A percentile compares a stretch with the other conserved stretches of the same genome.
Conservation (phyloP, 2,888 invertebrate species). For the Dryococelus australis region DNA sequence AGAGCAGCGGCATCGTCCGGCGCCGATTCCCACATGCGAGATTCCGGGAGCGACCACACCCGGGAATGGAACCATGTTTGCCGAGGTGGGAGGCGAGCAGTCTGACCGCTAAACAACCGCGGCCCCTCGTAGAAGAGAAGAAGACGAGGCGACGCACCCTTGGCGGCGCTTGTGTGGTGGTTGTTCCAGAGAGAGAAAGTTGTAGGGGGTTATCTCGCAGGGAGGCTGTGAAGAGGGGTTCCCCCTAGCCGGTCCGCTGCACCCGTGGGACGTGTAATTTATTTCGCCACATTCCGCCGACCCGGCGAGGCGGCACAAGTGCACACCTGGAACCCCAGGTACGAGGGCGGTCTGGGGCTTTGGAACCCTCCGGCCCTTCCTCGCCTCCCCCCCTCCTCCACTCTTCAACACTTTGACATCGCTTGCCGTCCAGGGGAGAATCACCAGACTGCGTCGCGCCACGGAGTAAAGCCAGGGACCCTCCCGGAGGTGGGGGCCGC, state of each 20-base stretch:
- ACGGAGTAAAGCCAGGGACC: neutral
- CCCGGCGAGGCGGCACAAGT: neutral
- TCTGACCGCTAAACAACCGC: no score
- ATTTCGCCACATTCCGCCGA: slow-evolving; percentile 26
- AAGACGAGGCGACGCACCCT: no score
- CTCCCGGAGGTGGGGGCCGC: no score
- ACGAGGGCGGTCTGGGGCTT: neutral
- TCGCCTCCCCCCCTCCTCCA: no score
- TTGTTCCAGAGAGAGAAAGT: neutral
- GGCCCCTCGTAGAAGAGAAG: no score
- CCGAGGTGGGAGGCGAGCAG: no score
- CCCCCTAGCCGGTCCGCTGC: neutral
- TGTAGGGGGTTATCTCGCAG: neutral
- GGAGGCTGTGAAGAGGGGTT: neutral
- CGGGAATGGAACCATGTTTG: no score
- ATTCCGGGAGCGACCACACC: no score
- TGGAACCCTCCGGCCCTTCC: no score
- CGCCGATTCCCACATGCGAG: no score
- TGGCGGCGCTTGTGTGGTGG: neutral
- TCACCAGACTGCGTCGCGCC: slow-evolving; percentile 2
- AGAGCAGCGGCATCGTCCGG: no score
- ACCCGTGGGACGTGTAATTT: slow-evolving; percentile 18
- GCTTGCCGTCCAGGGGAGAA: neutral
- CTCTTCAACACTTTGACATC: neutral
- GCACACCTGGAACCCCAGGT: neutral